phyloP scores from a whole-genome alignment of 2,797 vertebrate species.

The Acestrorhynchus altus region DNA sequence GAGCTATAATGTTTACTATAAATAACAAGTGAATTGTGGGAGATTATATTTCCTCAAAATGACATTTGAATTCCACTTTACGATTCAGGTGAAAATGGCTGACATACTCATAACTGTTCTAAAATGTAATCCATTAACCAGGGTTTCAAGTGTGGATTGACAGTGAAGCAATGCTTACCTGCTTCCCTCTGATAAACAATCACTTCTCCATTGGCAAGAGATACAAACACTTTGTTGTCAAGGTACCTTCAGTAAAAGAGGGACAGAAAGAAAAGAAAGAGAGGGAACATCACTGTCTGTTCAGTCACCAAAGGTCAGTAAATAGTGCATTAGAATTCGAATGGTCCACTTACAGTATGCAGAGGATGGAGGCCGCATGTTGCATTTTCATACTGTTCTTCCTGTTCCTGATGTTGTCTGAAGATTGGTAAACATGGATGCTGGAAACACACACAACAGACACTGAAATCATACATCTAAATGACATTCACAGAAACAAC shows the following conservation, averaged over 20 bases:
- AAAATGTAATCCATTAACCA: too few species aligned
- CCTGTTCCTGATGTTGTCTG: conserved; percentile 96
- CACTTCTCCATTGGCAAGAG: conserved; percentile 92
- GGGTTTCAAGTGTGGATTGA: too few species aligned
- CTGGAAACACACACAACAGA: conserved; percentile 66
- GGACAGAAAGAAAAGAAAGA: conserved; percentile 8
- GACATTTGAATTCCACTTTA: too few species aligned
- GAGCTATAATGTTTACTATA: too few species aligned
- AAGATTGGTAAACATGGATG: conserved; percentile 98
- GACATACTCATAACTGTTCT: too few species aligned
- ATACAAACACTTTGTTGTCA: conserved; percentile 97
- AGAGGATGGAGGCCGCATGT: conserved; percentile 90
- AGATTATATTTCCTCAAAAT: too few species aligned
- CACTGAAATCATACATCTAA: background rate
- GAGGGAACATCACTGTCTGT: background rate
- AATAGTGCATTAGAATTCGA: background rate
- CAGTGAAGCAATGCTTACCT: conserved; percentile 76
- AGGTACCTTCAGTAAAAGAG: conserved; percentile 81
- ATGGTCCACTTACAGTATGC: conserved; percentile 85
- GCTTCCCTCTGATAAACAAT: conserved; percentile 95
- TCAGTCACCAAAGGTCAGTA: background rate
- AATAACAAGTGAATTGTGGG: too few species aligned
- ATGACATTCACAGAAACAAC: background rate
- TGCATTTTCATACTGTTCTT: conserved; percentile 99
- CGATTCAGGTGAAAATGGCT: too few species aligned